Conservation (phyloP, 1,140 invertebrate genomes). For the Macrostomum lignano region DNA sequence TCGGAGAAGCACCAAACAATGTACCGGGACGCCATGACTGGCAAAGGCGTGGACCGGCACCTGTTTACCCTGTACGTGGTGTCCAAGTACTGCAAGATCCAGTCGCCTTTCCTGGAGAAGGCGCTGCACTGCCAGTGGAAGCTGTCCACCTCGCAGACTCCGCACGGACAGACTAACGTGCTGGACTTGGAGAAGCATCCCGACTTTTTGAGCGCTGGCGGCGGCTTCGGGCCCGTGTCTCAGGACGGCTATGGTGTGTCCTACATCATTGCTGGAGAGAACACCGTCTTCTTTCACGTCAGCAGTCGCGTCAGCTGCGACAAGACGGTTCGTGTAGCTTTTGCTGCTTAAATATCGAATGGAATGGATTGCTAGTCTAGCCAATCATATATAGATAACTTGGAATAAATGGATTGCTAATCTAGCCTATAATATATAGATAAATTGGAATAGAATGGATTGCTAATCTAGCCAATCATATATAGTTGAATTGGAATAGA, state of each 20-base stretch:
- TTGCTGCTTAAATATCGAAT: too few species aligned
- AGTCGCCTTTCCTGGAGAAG: constrained; percentile 61
- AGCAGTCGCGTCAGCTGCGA: constrained; percentile 26
- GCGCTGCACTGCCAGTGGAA: neutral
- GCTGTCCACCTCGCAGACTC: constrained; percentile 34
- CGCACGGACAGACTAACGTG: constrained; percentile 65
- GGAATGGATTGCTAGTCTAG: too few species aligned
- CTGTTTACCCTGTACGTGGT: constrained; percentile 88
- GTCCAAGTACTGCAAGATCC: constrained; percentile 79
- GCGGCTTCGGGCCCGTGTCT: constrained; percentile 32
- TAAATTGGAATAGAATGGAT: too few species aligned
- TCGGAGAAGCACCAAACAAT: constrained; percentile 49
- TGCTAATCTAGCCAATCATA: too few species aligned
- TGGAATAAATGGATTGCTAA: too few species aligned
- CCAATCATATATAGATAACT: too few species aligned
- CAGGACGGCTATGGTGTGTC: constrained; percentile 32
- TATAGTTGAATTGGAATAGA: too few species aligned
- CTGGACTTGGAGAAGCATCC: constrained; percentile 40
- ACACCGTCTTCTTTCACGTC: constrained; percentile 31
- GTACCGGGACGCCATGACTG: constrained; percentile 82
- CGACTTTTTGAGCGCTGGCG: constrained; percentile 18
- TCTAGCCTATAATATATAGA: too few species aligned
- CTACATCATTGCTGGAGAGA: constrained; percentile 31
- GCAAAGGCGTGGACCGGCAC: constrained; percentile 76
- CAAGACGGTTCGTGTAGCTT: constrained; percentile 16